Percentiles rank a stretch among this genome's conserved stretches.
Evolutionary conservation across 2,113 vertebrate genomes (phyloP).

Genomic region (Vulpes vulpes): DNA sequence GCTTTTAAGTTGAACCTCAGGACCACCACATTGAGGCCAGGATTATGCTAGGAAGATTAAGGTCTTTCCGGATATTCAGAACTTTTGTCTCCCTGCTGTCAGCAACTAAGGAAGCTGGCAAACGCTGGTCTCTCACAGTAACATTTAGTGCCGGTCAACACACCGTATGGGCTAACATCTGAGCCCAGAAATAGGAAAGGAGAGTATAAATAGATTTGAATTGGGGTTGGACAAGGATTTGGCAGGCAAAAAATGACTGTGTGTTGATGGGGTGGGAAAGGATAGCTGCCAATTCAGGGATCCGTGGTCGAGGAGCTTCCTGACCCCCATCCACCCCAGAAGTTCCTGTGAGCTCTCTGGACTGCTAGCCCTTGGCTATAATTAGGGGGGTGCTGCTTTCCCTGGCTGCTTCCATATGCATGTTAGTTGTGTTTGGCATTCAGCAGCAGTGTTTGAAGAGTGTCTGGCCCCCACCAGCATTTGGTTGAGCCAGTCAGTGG

Average conservation of each 20-base stretch:
- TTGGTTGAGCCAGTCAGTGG: constrained; percentile 81
- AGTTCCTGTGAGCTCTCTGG: constrained; percentile 75
- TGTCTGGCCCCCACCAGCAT: constrained; percentile 73
- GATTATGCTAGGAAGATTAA: constrained; percentile 72
- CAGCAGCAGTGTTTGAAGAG: constrained; percentile 79
- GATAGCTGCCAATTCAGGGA: constrained; percentile 84
- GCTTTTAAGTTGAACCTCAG: constrained; percentile 52
- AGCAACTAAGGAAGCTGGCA: constrained; percentile 76
- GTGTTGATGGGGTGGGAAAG: constrained; percentile 82
- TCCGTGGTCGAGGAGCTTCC: constrained; percentile 82
- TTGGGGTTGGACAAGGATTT: constrained; percentile 87
- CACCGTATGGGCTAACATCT: constrained; percentile 79
- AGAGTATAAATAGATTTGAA: constrained; percentile 87
- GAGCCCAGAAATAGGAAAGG: constrained; percentile 83
- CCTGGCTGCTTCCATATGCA: constrained; percentile 83
- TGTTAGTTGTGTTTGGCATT: constrained; percentile 86
- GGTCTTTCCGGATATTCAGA: constrained; percentile 72
- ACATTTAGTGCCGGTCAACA: constrained; percentile 83
- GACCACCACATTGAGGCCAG: constrained; percentile 26
- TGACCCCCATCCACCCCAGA: constrained; percentile 85
- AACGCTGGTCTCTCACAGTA: constrained; percentile 75
- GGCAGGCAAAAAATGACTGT: constrained; percentile 87
- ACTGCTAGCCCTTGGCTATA: constrained; percentile 83
- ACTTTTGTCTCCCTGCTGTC: constrained; percentile 77
- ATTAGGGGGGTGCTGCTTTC: constrained; percentile 84